These are phyloP conservation scores for Altica lythri DNA, from an alignment of 2,888 invertebrate genomes.

Conservation along the genomic window DNA sequence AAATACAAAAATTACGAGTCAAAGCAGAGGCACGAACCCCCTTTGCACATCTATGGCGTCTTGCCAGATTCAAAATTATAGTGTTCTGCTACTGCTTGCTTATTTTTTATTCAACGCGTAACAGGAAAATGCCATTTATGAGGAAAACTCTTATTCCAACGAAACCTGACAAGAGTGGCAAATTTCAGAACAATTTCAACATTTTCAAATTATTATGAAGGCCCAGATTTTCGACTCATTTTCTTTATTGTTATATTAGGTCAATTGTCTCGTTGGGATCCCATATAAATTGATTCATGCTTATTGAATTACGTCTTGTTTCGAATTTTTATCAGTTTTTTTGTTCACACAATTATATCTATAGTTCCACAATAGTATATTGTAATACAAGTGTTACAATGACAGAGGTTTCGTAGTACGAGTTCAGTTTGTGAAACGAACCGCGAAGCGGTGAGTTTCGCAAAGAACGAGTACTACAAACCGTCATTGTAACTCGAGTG, in stretches of 20 bases:
- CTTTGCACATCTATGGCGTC: slow-evolving; percentile 11
- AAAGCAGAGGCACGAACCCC: slow-evolving; percentile 9
- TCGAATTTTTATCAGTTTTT: no score
- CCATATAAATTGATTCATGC: slow-evolving; percentile 7
- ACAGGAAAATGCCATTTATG: slow-evolving; percentile 29
- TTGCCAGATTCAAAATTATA: slow-evolving; percentile 28
- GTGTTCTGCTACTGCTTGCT: slow-evolving; percentile 20
- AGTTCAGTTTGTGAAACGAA: no score
- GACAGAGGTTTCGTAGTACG: no score
- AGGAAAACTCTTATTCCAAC: slow-evolving; percentile 24
- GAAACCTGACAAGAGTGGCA: slow-evolving; percentile 24
- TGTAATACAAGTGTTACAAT: no score
- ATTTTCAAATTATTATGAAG: slow-evolving; percentile 26
- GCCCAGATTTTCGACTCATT: slow-evolving; percentile 17
- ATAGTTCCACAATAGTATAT: no score
- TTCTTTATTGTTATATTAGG: slow-evolving; percentile 15
- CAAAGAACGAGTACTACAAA: no score
- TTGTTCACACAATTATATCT: no score
- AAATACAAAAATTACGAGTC: slow-evolving; percentile 19
- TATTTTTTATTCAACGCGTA: slow-evolving; percentile 31
- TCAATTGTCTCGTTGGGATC: slow-evolving; percentile 5
- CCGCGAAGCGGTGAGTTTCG: no score
- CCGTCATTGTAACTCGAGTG: no score
- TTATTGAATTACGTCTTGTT: slow-evolving; percentile 1
- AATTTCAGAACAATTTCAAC: slow-evolving; percentile 14